Conservation (phyloP, 35 echinoderm and acorn worm species). For the Ophiothrix spiculata region DNA sequence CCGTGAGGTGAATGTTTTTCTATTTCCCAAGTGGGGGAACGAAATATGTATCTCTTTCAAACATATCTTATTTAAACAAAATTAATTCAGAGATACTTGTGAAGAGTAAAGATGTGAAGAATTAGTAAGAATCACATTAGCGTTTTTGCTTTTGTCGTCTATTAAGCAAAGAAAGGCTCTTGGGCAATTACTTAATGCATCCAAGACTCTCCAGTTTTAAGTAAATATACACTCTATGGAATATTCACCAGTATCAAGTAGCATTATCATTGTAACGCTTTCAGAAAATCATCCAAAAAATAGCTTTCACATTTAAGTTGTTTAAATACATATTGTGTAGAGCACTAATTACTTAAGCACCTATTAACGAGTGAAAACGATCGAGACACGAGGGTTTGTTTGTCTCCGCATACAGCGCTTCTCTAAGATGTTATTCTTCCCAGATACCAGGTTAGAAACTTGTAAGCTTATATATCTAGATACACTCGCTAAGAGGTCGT, state of each 20-base stretch:
- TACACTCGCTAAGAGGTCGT: background rate
- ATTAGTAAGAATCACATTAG: background rate
- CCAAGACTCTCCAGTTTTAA: background rate
- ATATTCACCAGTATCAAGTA: background rate
- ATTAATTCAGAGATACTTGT: background rate
- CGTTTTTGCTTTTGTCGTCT: background rate
- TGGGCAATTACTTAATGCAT: constrained; percentile 7
- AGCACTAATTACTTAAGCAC: background rate
- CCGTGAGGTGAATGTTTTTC: background rate
- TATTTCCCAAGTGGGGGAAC: background rate
- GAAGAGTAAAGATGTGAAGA: background rate
- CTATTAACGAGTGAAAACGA: background rate
- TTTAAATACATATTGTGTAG: background rate
- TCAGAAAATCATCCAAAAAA: background rate
- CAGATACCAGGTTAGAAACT: background rate
- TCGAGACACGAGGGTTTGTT: background rate
- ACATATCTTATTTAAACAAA: background rate
- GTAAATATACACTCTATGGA: background rate
- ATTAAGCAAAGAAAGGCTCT: background rate
- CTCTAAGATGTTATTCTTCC: background rate
- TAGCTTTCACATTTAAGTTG: background rate
- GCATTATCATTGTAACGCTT: background rate
- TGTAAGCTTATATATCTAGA: background rate
- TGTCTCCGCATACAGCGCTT: background rate
- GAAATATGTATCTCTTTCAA: background rate